These are phyloP conservation scores for Nineta flava DNA, from an alignment of 2,888 invertebrate genomes.

Conservation along the genomic window DNA sequence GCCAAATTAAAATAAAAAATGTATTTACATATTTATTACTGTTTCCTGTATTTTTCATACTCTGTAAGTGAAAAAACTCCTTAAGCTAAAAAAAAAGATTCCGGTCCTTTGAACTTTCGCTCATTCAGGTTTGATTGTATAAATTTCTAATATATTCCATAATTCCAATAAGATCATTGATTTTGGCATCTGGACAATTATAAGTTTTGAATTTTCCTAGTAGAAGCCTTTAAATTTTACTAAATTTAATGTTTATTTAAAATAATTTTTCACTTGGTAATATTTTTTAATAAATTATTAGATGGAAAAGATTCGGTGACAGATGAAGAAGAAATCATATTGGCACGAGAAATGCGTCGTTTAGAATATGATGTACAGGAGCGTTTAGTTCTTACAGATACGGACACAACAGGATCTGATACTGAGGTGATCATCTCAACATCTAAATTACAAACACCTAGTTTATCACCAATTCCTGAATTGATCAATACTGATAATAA, in stretches of 20 bases:
- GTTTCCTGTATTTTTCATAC: too few species aligned
- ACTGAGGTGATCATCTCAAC: conserved; percentile 46
- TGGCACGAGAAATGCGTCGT: conserved; percentile 47
- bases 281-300: conserved; percentile 16
- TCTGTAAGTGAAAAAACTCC: too few species aligned
- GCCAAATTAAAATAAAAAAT: too few species aligned
- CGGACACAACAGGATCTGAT: conserved; percentile 39
- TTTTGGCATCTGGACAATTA: background rate
- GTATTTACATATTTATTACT: too few species aligned
- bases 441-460: background rate
- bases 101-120: too few species aligned
- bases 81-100: too few species aligned
- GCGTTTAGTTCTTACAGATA: conserved; percentile 42
- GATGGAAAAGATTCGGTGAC: conserved; percentile 56
- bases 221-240: too few species aligned
- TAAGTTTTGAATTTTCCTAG: too few species aligned
- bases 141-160: too few species aligned
- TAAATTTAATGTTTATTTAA: too few species aligned
- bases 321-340: conserved; percentile 50
- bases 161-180: background rate
- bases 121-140: too few species aligned
- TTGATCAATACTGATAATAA: background rate
- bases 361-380: conserved; percentile 51
- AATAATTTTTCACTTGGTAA: too few species aligned
- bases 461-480: background rate